These are phyloP conservation scores for Microtus ochrogaster DNA, from an alignment of 2,113 vertebrate species.

Conservation along the genomic window DNA sequence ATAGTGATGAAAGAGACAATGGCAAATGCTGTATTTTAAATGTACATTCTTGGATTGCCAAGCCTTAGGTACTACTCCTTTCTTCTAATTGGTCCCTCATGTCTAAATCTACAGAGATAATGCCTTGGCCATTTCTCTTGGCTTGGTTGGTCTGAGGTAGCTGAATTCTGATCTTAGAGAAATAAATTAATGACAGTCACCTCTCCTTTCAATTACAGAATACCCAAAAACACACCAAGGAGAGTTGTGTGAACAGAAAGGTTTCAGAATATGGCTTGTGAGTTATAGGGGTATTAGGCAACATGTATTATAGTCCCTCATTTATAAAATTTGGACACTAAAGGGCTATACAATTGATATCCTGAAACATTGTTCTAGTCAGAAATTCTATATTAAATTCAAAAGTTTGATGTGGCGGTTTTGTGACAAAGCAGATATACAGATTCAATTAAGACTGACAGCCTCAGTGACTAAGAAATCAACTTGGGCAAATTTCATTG, in stretches of 20 bases:
- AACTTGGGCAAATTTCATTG: neutral
- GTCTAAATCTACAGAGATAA: neutral
- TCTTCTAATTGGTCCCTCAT: slow-evolving; percentile 46
- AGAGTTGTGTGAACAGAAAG: neutral
- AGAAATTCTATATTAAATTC: neutral
- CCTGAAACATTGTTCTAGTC: neutral
- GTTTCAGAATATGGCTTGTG: neutral
- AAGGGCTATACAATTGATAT: neutral
- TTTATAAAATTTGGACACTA: neutral
- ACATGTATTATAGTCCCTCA: neutral
- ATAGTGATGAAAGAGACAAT: neutral
- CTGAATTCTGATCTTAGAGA: neutral
- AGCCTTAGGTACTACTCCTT: neutral
- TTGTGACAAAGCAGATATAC: neutral
- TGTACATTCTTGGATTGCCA: neutral
- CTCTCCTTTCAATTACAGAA: neutral
- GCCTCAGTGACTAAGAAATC: neutral
- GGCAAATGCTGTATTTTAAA: neutral
- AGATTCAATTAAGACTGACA: neutral
- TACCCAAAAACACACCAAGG: neutral
- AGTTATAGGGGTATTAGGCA: neutral
- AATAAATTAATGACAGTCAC: neutral
- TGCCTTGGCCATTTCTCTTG: neutral
- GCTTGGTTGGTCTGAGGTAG: neutral
- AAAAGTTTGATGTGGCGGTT: neutral